A percentile compares a stretch with the other conserved stretches of the same genome.
Evolutionary conservation across 2,888 invertebrate species (phyloP).

Genomic region (Schrankia costaestrigalis): DNA sequence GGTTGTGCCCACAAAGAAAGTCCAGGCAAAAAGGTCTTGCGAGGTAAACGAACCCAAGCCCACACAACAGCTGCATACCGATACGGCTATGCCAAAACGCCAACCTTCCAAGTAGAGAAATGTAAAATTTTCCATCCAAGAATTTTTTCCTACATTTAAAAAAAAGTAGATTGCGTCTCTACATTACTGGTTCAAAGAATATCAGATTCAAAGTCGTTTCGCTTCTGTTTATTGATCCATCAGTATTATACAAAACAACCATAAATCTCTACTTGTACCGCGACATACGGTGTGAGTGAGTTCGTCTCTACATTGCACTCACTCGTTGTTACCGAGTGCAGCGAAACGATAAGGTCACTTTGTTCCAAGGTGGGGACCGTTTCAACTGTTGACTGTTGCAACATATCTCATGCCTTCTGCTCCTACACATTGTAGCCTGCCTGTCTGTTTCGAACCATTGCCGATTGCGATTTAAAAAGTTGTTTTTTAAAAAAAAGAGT

Average conservation of each 20-base stretch:
- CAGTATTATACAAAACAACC: slow-evolving; percentile 12
- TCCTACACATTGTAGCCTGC: slow-evolving; percentile 21
- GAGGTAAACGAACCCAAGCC: no score
- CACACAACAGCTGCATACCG: no score
- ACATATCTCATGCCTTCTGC: slow-evolving; percentile 34
- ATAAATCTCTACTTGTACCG: slow-evolving; percentile 20
- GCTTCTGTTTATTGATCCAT: no score
- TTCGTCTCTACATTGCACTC: slow-evolving; percentile 49
- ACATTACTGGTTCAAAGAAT: no score
- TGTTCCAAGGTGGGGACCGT: slow-evolving; percentile 60
- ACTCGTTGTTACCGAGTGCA: slow-evolving; percentile 66
- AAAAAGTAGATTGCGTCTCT: no score
- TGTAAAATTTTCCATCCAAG: no score
- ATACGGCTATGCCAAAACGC: no score
- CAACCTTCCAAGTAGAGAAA: no score
- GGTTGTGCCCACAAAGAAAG: no score
- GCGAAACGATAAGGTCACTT: slow-evolving; percentile 69
- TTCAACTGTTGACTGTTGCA: slow-evolving; percentile 51
- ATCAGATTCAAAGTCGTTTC: no score
- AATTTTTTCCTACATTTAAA: no score
- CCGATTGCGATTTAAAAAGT: slow-evolving; percentile 47
- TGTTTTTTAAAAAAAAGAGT: slow-evolving; percentile 51
- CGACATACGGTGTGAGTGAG: slow-evolving; percentile 17
- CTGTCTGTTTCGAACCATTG: slow-evolving; percentile 34
- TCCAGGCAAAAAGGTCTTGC: no score